Percentiles rank a stretch among this genome's conserved stretches.
These are phyloP conservation scores for Apotomis capreana DNA, from an alignment of 2,888 invertebrate species.

Conservation along the genomic window DNA sequence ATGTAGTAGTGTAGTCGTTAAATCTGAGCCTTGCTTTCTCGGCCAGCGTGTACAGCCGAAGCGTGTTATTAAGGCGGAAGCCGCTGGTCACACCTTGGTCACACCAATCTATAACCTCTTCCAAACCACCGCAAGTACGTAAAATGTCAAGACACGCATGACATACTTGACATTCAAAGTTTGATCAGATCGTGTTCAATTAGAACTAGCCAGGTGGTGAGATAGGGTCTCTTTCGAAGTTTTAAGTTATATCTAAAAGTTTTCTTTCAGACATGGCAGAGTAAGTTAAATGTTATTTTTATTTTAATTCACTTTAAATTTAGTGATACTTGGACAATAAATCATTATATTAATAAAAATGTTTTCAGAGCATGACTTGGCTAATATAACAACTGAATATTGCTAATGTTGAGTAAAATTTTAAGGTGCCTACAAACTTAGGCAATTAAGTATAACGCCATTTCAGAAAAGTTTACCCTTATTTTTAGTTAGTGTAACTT, in stretches of 20 bases:
- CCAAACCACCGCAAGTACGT: slow-evolving; percentile 12
- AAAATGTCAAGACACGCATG: slow-evolving; percentile 20
- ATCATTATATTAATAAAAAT: background rate
- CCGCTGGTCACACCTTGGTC: slow-evolving; percentile 2
- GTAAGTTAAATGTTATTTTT: slow-evolving; percentile 22
- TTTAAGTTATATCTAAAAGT: background rate
- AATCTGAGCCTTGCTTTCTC: no score
- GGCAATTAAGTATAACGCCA: background rate
- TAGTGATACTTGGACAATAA: background rate
- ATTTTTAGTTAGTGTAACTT: background rate
- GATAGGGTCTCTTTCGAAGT: background rate
- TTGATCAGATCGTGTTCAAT: background rate
- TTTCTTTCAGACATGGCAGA: slow-evolving; percentile 30
- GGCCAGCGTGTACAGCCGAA: no score
- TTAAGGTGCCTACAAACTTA: background rate
- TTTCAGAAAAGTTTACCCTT: background rate
- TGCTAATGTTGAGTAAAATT: background rate
- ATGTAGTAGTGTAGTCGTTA: no score
- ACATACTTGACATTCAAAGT: slow-evolving; percentile 20
- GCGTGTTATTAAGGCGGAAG: background rate
- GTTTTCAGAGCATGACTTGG: slow-evolving; percentile 28
- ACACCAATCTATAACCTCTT: background rate
- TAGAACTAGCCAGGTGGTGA: background rate
- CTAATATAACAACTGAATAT: background rate
- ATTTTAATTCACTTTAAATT: background rate